Evolutionary conservation across 2,797 vertebrate species (phyloP).

Genomic region (Forpus xanthops): DNA sequence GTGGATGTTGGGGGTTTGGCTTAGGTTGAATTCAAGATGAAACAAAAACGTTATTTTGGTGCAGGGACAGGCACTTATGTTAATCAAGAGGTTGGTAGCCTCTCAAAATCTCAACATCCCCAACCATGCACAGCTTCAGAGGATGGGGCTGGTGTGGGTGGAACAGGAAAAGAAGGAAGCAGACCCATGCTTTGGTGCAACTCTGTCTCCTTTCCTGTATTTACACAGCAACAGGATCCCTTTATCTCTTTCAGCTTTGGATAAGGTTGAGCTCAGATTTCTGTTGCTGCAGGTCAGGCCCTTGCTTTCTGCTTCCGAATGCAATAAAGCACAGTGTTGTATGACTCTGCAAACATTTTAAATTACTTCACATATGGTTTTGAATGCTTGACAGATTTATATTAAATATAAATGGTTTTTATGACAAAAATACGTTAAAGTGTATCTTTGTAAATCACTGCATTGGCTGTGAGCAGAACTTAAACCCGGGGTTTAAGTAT

Average conservation of each 20-base stretch:
- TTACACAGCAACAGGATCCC: not conserved
- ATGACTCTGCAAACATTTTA: not conserved
- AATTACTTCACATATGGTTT: conserved; percentile 34
- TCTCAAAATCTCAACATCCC: not conserved
- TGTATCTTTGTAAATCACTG: conserved; percentile 20
- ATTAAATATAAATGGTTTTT: conserved; percentile 41
- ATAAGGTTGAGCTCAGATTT: conserved; percentile 1
- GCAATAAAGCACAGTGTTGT: not conserved
- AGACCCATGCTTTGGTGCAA: not conserved
- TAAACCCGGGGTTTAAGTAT: not conserved
- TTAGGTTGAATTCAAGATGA: not conserved
- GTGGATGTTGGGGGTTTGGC: not conserved
- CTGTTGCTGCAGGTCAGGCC: not conserved
- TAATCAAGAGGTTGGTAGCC: not conserved
- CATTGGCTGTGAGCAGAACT: not conserved
- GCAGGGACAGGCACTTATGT: not conserved
- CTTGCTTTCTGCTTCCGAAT: not conserved
- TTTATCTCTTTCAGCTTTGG: not conserved
- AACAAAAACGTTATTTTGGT: not conserved
- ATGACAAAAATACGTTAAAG: conserved; percentile 13
- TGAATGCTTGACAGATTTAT: conserved; percentile 44
- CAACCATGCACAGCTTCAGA: not conserved
- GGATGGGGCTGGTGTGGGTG: not conserved
- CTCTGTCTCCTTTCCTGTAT: not conserved
- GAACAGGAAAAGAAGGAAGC: not conserved